Evolutionary conservation across 2,113 vertebrate species (phyloP), one percentile per base, ranked within the genome.

Genomic region (Cheilinus undulatus): DNA sequence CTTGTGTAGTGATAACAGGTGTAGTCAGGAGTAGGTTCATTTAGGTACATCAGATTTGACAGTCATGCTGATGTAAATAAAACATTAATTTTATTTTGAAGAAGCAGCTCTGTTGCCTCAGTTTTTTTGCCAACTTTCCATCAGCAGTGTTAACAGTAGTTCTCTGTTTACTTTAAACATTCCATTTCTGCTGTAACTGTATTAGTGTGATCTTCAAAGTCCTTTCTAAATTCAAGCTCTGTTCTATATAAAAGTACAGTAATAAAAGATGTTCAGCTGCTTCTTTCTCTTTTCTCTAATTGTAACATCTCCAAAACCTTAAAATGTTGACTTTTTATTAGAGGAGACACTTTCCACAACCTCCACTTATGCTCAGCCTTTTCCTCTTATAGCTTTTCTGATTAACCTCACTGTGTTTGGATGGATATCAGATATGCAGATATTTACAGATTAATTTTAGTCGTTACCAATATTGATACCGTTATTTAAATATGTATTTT

Each of bases 331-430:
- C 23, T 38, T 22, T 32, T 57, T 11, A n/a, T 68, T 56, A 6
- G 4, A 42, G 3, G 15, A 4, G 4, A 6, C 4, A 15, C 40
- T 23, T 28, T 63, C 42, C 27, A 11, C 27, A 67, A 14, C 38
- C 14, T 14, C 19, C 28, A 14, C 36, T 56, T 61, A 22, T 34
- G 30, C 50, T 43, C 32, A 43, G 17, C 43, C 43, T 22, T 42
- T 49, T 32, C 7, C 46, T 26, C 45, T 65, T 50, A 50, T n/a
- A 48, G n/a, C 10, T 45, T 24, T 64, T 64, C 14, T 32, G 12
- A 59, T 36, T 20, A 14, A 11, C 24, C 20, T 24, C n/a, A n/a
- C 32, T 74, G 62, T 59, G 46, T 52, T 50, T 34, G 19, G 54
- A 52, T 52, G 72, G 13, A 59, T n/a, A n/a, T n/a, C n/a, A n/a